Conservation (phyloP, 2,797 vertebrate genomes). For the Triplophysa bombifrons region DNA sequence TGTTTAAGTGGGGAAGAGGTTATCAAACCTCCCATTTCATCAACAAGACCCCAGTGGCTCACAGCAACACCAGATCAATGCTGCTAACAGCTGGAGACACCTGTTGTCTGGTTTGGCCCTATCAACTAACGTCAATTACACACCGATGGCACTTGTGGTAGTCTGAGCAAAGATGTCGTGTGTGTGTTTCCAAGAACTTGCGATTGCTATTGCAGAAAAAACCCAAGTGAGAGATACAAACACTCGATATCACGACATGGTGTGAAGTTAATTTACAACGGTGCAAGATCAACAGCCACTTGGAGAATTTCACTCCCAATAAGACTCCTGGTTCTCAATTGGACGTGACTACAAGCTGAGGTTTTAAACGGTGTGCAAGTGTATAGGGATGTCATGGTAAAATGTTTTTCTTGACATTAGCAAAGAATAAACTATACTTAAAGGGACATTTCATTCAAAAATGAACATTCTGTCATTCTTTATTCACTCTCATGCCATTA, state of each 20-base stretch:
- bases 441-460: too few relatives aligned
- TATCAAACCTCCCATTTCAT: constrained; percentile 46
- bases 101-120: constrained; percentile 30
- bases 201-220: not conserved
- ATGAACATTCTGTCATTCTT: too few relatives aligned
- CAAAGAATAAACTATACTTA: too few relatives aligned
- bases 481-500: too few relatives aligned
- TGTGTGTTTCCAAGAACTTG: not conserved
- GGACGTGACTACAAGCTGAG: not conserved
- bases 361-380: not conserved
- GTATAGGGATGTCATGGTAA: too few relatives aligned
- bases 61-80: constrained; percentile 49
- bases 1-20: constrained; percentile 27
- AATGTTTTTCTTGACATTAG: not conserved
- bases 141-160: not conserved
- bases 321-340: constrained; percentile 11
- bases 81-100: constrained; percentile 40
- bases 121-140: constrained; percentile 42
- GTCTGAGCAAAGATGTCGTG: not conserved
- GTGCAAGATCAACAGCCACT: constrained; percentile 13
- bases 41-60: constrained; percentile 42
- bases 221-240: constrained; percentile 12
- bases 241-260: constrained; percentile 2
- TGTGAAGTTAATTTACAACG: not conserved
- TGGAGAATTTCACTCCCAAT: constrained; percentile 2